These are phyloP conservation scores for Neodiprion pinetum DNA, from an alignment of 1,140 invertebrate genomes.

Conservation along the genomic window DNA sequence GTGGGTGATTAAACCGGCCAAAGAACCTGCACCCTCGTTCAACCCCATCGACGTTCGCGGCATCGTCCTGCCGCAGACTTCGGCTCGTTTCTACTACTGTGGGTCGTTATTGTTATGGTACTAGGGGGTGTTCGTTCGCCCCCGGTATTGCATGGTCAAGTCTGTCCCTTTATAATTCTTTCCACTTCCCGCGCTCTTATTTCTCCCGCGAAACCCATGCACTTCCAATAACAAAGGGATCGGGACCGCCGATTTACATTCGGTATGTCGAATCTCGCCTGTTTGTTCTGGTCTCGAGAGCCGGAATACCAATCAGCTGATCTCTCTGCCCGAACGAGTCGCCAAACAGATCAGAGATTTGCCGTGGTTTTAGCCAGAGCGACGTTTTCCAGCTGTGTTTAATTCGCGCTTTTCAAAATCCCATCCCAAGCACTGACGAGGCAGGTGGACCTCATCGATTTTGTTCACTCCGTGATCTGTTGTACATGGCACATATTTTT, in stretches of 20 bases:
- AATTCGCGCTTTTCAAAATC: no score
- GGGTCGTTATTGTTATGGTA: neutral
- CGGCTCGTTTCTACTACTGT: neutral
- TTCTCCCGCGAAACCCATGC: neutral
- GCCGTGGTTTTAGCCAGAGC: neutral
- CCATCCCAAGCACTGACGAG: no score
- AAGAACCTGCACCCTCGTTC: neutral
- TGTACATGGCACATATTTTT: no score
- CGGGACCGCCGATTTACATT: neutral
- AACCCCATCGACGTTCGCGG: neutral
- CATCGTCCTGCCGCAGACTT: neutral
- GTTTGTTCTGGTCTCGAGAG: neutral
- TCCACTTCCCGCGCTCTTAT: neutral
- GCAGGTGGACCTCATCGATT: no score
- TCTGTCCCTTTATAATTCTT: no score
- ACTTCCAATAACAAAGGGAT: neutral
- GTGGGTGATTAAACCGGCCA: slow-evolving; percentile 1
- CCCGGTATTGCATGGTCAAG: no score
- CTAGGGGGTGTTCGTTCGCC: no score
- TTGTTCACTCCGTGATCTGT: no score
- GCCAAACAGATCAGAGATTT: neutral
- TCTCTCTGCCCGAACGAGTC: neutral
- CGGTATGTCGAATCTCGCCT: neutral
- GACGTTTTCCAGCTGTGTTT: no score
- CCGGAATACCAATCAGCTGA: slow-evolving; percentile 1